phyloP scores from a whole-genome alignment of 2,888 invertebrate species.

The Tryphoninae sp. region DNA sequence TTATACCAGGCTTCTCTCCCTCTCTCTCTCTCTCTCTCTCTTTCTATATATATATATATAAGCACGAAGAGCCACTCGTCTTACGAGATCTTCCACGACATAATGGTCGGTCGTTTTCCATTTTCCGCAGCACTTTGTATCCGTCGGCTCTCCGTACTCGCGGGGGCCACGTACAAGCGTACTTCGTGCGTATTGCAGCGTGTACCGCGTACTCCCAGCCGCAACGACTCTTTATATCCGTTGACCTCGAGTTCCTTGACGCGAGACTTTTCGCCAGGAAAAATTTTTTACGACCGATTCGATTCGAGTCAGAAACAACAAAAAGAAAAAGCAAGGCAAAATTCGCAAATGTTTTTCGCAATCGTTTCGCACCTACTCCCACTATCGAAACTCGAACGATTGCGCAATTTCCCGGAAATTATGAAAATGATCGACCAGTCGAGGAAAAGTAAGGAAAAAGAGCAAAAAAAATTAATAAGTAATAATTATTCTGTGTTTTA shows the following conservation, averaged over 20 bases:
- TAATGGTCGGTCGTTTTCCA: constrained; percentile 31
- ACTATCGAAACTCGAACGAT: no score
- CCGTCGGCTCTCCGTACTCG: background rate
- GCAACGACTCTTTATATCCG: constrained; percentile 27
- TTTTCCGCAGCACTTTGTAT: constrained; percentile 27
- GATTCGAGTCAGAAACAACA: background rate
- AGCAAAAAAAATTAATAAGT: background rate
- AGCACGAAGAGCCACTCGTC: constrained; percentile 31
- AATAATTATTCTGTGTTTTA: no score
- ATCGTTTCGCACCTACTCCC: no score
- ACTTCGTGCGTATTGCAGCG: constrained; percentile 13
- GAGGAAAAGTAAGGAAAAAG: background rate
- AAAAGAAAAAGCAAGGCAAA: no score
- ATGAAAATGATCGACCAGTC: background rate
- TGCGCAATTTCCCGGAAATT: background rate
- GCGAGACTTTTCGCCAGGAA: background rate
- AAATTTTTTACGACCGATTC: background rate
- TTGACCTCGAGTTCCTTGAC: constrained; percentile 39
- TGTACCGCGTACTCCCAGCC: background rate
- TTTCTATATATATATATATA: background rate
- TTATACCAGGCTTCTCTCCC: no score
- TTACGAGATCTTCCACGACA: constrained; percentile 33
- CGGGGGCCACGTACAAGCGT: background rate
- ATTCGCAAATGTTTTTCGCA: no score
- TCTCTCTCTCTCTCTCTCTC: no score